phyloP scores from a whole-genome alignment of 1,140 invertebrate species.

The Nephila pilipes region DNA sequence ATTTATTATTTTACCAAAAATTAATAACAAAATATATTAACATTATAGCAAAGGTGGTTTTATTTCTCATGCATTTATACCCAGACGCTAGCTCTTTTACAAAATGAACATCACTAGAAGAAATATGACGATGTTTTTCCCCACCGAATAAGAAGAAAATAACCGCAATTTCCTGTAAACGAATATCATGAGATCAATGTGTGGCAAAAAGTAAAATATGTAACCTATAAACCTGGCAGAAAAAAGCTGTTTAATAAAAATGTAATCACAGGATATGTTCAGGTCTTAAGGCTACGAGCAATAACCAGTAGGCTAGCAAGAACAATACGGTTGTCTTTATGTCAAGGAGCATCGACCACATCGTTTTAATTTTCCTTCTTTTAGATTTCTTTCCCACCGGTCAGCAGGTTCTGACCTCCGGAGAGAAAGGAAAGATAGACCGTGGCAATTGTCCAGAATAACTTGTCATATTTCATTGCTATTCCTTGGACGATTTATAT shows the following conservation, averaged over 20 bases:
- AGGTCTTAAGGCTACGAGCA: neutral
- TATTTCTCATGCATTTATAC: too few species aligned
- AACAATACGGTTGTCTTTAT: constrained; percentile 15
- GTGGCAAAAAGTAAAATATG: neutral
- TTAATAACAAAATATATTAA: too few species aligned
- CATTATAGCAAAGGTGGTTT: too few species aligned
- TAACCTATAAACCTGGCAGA: neutral
- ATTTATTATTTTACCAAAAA: too few species aligned
- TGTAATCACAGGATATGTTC: neutral
- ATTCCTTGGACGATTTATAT: constrained; percentile 59
- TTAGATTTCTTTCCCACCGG: constrained; percentile 48
- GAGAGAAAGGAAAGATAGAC: constrained; percentile 42
- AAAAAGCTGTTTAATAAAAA: constrained; percentile 28
- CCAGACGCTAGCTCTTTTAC: too few species aligned
- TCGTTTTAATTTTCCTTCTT: constrained; percentile 57
- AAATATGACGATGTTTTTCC: too few species aligned
- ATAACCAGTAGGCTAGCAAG: neutral
- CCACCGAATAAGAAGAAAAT: too few species aligned
- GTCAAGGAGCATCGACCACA: constrained; percentile 40
- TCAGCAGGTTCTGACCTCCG: constrained; percentile 44
- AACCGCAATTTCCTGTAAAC: neutral
- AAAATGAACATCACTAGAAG: too few species aligned
- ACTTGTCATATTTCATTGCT: constrained; percentile 66
- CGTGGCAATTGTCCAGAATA: constrained; percentile 56
- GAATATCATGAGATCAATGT: neutral